A percentile compares a stretch with the other conserved stretches of the same genome.
phyloP scores from a whole-genome alignment of 1,140 invertebrate genomes.

The Aphelinus atriplicis region DNA sequence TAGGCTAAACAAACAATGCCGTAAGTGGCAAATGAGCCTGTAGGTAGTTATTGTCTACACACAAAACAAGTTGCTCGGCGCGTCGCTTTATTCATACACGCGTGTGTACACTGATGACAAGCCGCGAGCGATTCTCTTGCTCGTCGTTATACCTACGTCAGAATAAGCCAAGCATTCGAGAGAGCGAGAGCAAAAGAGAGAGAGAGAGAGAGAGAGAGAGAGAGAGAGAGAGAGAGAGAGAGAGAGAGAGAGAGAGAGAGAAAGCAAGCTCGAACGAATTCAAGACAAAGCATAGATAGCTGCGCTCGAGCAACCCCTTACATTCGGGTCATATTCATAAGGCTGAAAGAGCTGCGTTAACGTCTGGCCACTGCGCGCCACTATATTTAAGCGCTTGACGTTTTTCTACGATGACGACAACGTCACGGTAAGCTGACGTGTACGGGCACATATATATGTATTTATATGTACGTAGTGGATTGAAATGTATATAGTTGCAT shows the following conservation, averaged over 20 bases:
- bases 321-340: too few species aligned
- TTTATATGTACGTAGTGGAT: not conserved
- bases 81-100: too few species aligned
- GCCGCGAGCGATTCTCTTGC: too few species aligned
- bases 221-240: slow-evolving; percentile 1
- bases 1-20: too few species aligned
- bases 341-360: too few species aligned
- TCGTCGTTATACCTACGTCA: not conserved
- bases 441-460: not conserved
- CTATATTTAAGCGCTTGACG: slow-evolving; percentile 33
- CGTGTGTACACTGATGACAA: too few species aligned
- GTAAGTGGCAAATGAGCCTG: too few species aligned
- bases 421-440: slow-evolving; percentile 14
- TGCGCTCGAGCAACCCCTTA: not conserved
- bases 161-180: not conserved
- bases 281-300: not conserved
- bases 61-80: too few species aligned
- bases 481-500: too few species aligned
- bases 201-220: slow-evolving; percentile 12
- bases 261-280: too few species aligned
- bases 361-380: too few species aligned
- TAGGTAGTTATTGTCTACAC: too few species aligned
- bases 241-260: slow-evolving; percentile 12
- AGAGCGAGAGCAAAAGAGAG: slow-evolving; percentile 10
- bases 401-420: slow-evolving; percentile 18